Base-by-base conservation (phyloP, 2,113 vertebrate species). In the Zapus hudsonius region DNA sequence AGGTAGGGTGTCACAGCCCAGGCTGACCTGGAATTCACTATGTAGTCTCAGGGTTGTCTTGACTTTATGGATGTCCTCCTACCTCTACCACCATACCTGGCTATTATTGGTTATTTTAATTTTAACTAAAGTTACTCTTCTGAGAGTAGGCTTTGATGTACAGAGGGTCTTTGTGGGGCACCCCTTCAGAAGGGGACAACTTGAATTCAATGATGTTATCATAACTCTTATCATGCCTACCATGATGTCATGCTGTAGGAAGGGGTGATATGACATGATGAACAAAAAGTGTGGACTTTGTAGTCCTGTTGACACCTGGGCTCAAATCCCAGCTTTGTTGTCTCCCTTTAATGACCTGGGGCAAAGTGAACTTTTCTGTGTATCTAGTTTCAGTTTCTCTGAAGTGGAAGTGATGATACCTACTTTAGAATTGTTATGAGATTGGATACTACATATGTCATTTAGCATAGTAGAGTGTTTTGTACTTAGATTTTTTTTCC, bases 301-400 rank as follows among this genome's bases (percentile, higher is more conserved):
- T 59, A 66, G 25, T 86, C n/a, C 22, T 25, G 27, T 55, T 78
- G 75, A 16, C 69, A 11, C 74, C 84, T 82, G 73, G 17, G 42
- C 92, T 89, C 61, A 87, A 9, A 57, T 81, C 61, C 25, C 6
- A 64, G 42, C 33, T 72, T 47, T 42, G 1, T 72, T 72, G 55
- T 25, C 79, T 52, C 84, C 64, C 70, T 15, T 81, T 57, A 2
- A n/a, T 92, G 57, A 82, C 47, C 9, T 73, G 74, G 76, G 57
- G 42, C 67, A 89, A 85, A 91, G 75, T 70, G 73, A 94, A 66
- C n/a, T 76, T 92, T 63, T 84, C 29, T 85, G n/a, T 90, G 64
- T 72, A 86, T 64, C 29, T 95, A 63, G 69, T 83, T 93, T 70
- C 29, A 82, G 13, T 89, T 93, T 94, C 0, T 85, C 79, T 91